Conservation (phyloP, 2,888 invertebrate genomes). For the Elmis aenea region DNA sequence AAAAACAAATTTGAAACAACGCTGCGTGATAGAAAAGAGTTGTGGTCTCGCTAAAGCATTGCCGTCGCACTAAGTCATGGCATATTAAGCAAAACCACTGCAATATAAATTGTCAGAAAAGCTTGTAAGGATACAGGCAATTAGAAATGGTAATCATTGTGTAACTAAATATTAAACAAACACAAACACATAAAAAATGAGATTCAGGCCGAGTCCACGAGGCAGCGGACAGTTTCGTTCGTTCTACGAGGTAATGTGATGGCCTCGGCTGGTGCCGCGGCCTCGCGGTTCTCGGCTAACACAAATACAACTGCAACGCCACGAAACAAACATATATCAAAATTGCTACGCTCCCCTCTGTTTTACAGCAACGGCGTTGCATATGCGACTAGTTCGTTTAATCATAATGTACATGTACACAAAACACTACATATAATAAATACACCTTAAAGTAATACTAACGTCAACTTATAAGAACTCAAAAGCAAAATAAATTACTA, state of each 20-base stretch:
- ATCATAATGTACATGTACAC: conserved; percentile 38
- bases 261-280: background rate
- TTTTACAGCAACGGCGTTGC: conserved; percentile 31
- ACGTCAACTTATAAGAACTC: conserved; percentile 24
- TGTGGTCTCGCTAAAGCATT: conserved; percentile 44
- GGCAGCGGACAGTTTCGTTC: conserved; percentile 7
- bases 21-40: conserved; percentile 14
- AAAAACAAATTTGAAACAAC: no score
- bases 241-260: background rate
- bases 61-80: conserved; percentile 38
- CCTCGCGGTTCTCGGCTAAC: conserved; percentile 13
- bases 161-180: conserved; percentile 44
- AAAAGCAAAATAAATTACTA: conserved; percentile 32
- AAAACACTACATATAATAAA: conserved; percentile 44
- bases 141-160: conserved; percentile 34
- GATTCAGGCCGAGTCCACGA: conserved; percentile 15
- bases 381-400: conserved; percentile 25
- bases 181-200: conserved; percentile 35
- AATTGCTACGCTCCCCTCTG: conserved; percentile 19
- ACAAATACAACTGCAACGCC: conserved; percentile 34
- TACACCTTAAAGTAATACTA: conserved; percentile 31
- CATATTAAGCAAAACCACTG: conserved; percentile 43
- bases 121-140: conserved; percentile 33
- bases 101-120: conserved; percentile 34
- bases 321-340: conserved; percentile 28